These are phyloP conservation scores for Solenodon paradoxus DNA, from an alignment of 2,113 vertebrate species.

Conservation along the genomic window DNA sequence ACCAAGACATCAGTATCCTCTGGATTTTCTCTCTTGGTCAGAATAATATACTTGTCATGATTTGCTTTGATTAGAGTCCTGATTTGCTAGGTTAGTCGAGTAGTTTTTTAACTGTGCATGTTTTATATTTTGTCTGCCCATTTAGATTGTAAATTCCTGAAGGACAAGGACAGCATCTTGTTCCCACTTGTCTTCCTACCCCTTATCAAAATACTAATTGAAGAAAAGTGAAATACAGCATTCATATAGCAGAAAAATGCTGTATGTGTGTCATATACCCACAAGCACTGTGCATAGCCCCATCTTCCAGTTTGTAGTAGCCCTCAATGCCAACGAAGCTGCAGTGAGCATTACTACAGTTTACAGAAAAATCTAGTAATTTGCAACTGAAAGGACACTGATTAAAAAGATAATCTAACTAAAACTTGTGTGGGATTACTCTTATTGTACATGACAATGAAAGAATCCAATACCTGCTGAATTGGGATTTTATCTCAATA, in stretches of 20 bases:
- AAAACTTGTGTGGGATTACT: neutral
- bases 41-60: neutral
- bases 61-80: neutral
- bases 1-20: neutral
- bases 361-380: neutral
- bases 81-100: slow-evolving; percentile 4
- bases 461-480: neutral
- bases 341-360: neutral
- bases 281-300: neutral
- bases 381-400: neutral
- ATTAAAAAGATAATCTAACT: neutral
- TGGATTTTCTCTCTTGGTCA: neutral
- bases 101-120: neutral
- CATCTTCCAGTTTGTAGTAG: neutral
- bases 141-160: slow-evolving; percentile 29
- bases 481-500: slow-evolving; percentile 38
- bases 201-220: neutral
- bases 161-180: slow-evolving; percentile 30
- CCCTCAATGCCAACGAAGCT: neutral
- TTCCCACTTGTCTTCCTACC: neutral
- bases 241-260: neutral
- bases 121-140: slow-evolving; percentile 35
- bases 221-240: neutral
- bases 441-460: slow-evolving; percentile 17
- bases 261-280: neutral